Evolutionary conservation across 2,113 vertebrate genomes (phyloP).

Genomic region (Syngnathus floridae): DNA sequence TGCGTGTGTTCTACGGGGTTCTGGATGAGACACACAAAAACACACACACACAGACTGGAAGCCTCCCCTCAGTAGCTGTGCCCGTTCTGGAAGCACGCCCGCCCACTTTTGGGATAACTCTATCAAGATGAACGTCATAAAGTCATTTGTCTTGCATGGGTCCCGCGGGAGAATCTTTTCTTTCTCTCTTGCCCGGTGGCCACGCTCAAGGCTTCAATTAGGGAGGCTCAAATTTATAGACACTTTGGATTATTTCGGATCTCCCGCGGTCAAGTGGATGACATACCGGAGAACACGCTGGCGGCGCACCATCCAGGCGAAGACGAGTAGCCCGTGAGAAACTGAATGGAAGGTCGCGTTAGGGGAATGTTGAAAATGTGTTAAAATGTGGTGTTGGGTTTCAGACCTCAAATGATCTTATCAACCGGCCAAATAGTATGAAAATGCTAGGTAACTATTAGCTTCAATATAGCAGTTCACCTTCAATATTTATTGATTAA

Average conservation of each 20-base stretch:
- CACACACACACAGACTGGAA: conserved; percentile 21
- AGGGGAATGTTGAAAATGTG: conserved; percentile 43
- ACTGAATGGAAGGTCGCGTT: conserved; percentile 53
- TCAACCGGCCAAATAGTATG: no score
- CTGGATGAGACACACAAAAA: not conserved
- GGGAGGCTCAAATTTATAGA: conserved; percentile 54
- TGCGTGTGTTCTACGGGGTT: conserved; percentile 5
- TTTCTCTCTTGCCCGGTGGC: conserved; percentile 42
- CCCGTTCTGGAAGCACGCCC: conserved; percentile 22
- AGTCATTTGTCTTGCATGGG: conserved; percentile 59
- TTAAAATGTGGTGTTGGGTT: no score
- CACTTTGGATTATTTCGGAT: conserved; percentile 62
- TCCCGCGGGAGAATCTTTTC: conserved; percentile 53
- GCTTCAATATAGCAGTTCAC: no score
- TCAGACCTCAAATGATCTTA: no score
- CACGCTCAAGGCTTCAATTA: conserved; percentile 57
- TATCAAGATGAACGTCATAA: conserved; percentile 61
- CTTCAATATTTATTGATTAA: no score
- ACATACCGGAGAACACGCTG: conserved; percentile 51
- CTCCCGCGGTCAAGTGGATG: conserved; percentile 48
- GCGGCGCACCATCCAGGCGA: conserved; percentile 32
- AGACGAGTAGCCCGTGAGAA: conserved; percentile 57
- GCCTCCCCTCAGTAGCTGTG: conserved; percentile 45
- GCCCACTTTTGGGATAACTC: conserved; percentile 46
- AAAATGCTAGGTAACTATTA: no score